These are phyloP conservation scores for Lacanobia wlatinum DNA, from an alignment of 2,888 invertebrate species.

Conservation along the genomic window DNA sequence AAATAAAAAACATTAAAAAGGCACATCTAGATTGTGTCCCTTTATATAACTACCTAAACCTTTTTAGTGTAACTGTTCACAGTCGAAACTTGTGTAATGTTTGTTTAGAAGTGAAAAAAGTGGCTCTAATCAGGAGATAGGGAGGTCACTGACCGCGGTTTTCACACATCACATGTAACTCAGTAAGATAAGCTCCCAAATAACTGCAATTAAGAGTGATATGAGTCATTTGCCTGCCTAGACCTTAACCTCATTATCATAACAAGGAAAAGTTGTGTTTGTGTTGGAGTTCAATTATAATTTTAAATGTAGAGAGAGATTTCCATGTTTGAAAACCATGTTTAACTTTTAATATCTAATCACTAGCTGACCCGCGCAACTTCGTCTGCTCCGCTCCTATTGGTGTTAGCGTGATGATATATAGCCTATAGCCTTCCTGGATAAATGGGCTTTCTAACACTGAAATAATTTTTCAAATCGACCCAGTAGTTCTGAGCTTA, in stretches of 20 bases:
- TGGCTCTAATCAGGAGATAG: slow-evolving; percentile 33
- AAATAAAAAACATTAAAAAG: too few species aligned
- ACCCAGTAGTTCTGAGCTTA: too few species aligned
- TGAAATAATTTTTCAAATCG: too few species aligned
- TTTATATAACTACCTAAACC: too few species aligned
- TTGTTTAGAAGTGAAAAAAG: slow-evolving; percentile 17
- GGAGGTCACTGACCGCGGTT: slow-evolving; percentile 39
- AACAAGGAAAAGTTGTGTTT: slow-evolving; percentile 4
- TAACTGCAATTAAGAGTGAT: slow-evolving; percentile 31
- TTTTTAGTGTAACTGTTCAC: neutral
- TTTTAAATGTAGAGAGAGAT: neutral
- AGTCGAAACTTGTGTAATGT: slow-evolving; percentile 6
- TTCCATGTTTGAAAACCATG: neutral
- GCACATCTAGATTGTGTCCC: too few species aligned
- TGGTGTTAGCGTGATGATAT: too few species aligned
- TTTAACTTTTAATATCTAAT: slow-evolving; percentile 33
- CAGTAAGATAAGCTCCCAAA: slow-evolving; percentile 40
- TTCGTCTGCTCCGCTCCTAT: too few species aligned
- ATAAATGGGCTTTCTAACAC: too few species aligned
- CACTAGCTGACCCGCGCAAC: too few species aligned
- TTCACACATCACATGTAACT: slow-evolving; percentile 21
- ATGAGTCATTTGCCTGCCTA: slow-evolving; percentile 35
- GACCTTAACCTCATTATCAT: slow-evolving; percentile 45
- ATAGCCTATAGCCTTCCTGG: too few species aligned
- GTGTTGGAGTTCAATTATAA: slow-evolving; percentile 4